phyloP scores from a whole-genome alignment of 1,140 invertebrate species.

The Parapsyche elsis region DNA sequence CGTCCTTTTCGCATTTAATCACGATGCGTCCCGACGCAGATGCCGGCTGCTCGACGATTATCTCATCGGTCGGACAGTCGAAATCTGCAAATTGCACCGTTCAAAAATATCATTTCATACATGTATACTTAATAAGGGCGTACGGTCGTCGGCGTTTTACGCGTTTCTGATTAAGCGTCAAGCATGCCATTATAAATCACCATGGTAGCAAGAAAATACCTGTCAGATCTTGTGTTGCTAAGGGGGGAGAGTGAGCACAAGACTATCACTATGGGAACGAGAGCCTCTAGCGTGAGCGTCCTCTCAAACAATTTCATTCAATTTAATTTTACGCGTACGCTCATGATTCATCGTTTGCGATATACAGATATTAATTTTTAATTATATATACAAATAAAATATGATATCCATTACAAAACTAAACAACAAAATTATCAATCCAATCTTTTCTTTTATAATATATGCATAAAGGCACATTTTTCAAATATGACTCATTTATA shows the following conservation, averaged over 20 bases:
- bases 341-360: not conserved
- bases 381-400: not conserved
- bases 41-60: conserved; percentile 64
- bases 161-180: conserved; percentile 14
- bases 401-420: no score
- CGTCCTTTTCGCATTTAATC: conserved; percentile 10
- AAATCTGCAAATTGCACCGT: conserved; percentile 60
- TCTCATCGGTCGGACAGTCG: conserved; percentile 67
- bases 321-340: not conserved
- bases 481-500: no score
- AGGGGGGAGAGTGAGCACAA: conserved; percentile 20
- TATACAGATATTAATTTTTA: not conserved
- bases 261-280: conserved; percentile 40
- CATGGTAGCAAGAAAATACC: conserved; percentile 32
- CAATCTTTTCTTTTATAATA: no score
- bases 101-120: not conserved
- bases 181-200: conserved; percentile 21
- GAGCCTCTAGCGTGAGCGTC: not conserved
- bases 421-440: no score
- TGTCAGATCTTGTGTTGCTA: conserved; percentile 37
- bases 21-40: conserved; percentile 59
- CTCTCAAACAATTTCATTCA: not conserved
- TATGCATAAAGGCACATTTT: no score
- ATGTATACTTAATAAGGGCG: not conserved
- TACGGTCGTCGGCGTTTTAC: no score